phyloP scores from a whole-genome alignment of 2,797 vertebrate genomes.

The Halcyon badia region DNA sequence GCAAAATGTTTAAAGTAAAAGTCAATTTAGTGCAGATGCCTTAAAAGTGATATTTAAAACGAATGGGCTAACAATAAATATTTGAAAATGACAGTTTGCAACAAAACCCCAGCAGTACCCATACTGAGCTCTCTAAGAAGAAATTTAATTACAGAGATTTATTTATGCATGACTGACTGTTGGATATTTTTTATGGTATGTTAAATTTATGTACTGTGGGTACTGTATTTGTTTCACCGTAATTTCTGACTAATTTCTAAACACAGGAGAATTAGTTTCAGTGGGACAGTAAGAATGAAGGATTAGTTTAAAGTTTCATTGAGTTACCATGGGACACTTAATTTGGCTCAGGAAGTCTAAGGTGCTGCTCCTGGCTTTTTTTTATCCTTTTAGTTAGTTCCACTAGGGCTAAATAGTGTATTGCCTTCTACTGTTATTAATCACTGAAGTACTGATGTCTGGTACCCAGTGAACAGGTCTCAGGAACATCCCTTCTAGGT shows the following conservation, averaged over 20 bases:
- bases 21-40: background rate
- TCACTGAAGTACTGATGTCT: background rate
- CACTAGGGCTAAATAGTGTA: background rate
- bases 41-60: conserved; percentile 23
- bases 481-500: accelerated
- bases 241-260: conserved; percentile 47
- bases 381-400: background rate
- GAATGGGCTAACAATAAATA: background rate
- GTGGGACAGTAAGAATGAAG: background rate
- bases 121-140: background rate
- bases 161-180: conserved; percentile 21
- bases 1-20: conserved; percentile 6
- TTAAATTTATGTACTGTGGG: conserved; percentile 8
- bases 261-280: background rate
- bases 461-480: background rate
- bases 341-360: background rate
- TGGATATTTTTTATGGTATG: background rate
- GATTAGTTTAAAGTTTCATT: background rate
- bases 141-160: conserved; percentile 22
- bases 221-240: background rate
- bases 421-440: background rate
- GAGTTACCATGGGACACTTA: background rate
- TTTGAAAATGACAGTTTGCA: conserved; percentile 9
- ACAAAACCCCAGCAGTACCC: background rate
- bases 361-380: background rate